Evolutionary conservation across 2,797 vertebrate species (phyloP), one percentile per base, ranked within the genome.

Genomic region (Poeciliopsis infans): DNA sequence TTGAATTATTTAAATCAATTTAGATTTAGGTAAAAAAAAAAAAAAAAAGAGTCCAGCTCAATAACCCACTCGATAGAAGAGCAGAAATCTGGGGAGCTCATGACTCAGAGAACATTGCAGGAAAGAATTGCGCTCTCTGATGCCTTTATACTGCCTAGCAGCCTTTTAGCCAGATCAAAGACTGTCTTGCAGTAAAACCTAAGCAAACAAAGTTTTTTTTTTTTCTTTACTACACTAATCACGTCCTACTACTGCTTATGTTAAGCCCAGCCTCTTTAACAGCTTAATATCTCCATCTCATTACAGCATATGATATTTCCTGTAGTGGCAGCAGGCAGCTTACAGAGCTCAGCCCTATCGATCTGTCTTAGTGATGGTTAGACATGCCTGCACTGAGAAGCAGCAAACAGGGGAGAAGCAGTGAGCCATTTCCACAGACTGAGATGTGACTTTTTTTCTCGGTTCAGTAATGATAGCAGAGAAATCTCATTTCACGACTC

Each of bases 401-500:
- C 83, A 79, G 86, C 85, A 31, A 68, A 79, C 68, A 64, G 74
- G 78, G 70, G 78, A 78, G 86, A 82, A 82, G 86, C 85, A 83
- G 86, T 47, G 79, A 92, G 83, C 92, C 87, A 55, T 91, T 91
- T 84, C 84, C 79, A 88, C 88, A 53, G 89, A 92, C 89, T 92
- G 89, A 94, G 89, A 92, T 87, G 91, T 92, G 92, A 83, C 86
- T 86, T 88, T 90, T 87, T 91, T 85, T 81, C 86, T 86, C 77
- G 25, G 89, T 84, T 78, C 68, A 28, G 91, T 91, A 92, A 93
- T 88, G 92, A 94, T 83, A 90, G 93, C 80, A 89, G 82, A 82
- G 84, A 95, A 95, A 95, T 95, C 94, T 95, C 90, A 96, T 96
- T 96, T 96, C 95, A 96, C 92, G 91, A 93, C 83, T 95, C 92